Percentiles rank a stretch among this genome's conserved stretches.
These are phyloP conservation scores for Aurelia sp. DNA, from an alignment of 30 jellyfish, hydroid and myxozoan species.

Conservation along the genomic window DNA sequence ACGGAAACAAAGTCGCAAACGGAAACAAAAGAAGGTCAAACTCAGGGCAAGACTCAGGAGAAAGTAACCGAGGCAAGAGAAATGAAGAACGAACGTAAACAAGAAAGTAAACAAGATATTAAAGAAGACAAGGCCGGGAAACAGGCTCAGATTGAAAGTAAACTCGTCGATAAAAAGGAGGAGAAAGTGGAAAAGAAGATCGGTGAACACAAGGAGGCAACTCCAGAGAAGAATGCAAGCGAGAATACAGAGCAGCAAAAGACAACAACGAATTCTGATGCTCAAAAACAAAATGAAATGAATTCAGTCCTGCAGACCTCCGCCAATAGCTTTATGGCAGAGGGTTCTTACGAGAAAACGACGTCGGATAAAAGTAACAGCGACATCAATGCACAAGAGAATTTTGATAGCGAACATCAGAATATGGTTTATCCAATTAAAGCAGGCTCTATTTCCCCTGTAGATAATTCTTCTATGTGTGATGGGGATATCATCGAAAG, in stretches of 20 bases:
- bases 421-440: not conserved
- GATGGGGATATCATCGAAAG: slow-evolving; percentile 56
- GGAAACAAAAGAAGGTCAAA: not conserved
- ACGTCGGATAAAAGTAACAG: not conserved
- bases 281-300: no score
- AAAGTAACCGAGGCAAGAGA: not conserved
- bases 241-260: not conserved
- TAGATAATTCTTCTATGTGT: slow-evolving; percentile 38
- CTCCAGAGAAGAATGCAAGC: not conserved
- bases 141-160: not conserved
- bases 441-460: slow-evolving; percentile 12
- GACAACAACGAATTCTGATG: not conserved
- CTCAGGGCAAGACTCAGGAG: not conserved
- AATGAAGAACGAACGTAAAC: not conserved
- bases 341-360: not conserved
- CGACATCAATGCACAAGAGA: not conserved
- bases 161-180: not conserved
- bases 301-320: not conserved
- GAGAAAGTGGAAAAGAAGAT: not conserved
- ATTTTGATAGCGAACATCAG: not conserved
- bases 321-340: not conserved
- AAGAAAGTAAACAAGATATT: not conserved
- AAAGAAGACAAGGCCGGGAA: not conserved
- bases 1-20: no score
- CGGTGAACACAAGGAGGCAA: not conserved